A percentile compares a stretch with the other conserved stretches of the same genome.
These are phyloP conservation scores for Ceraclea dissimilis DNA, from an alignment of 2,888 invertebrate species.

Conservation along the genomic window DNA sequence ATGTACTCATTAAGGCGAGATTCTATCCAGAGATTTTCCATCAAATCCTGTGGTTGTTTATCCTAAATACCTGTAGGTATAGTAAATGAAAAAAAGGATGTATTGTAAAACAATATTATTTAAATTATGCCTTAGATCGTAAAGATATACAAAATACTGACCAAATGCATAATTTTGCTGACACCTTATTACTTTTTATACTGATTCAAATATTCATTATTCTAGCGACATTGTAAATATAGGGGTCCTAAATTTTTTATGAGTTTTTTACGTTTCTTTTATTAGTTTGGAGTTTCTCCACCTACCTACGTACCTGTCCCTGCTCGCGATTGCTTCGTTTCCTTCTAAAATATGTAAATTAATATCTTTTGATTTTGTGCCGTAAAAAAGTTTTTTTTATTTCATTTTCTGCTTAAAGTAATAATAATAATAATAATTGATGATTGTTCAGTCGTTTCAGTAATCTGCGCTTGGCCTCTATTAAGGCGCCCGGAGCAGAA, in stretches of 20 bases:
- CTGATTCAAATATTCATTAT: no score
- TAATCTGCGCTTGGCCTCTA: background rate
- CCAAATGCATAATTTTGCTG: no score
- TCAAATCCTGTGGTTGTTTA: no score
- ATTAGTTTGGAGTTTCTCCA: background rate
- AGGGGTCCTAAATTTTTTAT: background rate
- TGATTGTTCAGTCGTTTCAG: background rate
- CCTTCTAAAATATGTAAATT: background rate
- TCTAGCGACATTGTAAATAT: background rate
- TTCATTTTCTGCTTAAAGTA: background rate
- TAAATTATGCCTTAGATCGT: no score
- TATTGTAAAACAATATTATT: no score
- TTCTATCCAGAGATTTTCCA: no score
- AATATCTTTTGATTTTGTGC: background rate
- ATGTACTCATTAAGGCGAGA: no score
- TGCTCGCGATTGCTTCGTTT: background rate
- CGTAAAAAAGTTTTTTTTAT: background rate
- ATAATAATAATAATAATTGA: background rate
- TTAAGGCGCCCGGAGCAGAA: background rate
- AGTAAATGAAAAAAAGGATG: no score
- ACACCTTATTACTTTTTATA: no score
- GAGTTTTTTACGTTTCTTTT: background rate
- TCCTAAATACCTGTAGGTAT: no score
- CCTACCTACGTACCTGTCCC: no score
- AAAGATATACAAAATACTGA: no score